A percentile compares a stretch with the other conserved stretches of the same genome.
These are phyloP conservation scores for Poecile atricapillus DNA, from an alignment of 2,113 vertebrate species.

Conservation along the genomic window DNA sequence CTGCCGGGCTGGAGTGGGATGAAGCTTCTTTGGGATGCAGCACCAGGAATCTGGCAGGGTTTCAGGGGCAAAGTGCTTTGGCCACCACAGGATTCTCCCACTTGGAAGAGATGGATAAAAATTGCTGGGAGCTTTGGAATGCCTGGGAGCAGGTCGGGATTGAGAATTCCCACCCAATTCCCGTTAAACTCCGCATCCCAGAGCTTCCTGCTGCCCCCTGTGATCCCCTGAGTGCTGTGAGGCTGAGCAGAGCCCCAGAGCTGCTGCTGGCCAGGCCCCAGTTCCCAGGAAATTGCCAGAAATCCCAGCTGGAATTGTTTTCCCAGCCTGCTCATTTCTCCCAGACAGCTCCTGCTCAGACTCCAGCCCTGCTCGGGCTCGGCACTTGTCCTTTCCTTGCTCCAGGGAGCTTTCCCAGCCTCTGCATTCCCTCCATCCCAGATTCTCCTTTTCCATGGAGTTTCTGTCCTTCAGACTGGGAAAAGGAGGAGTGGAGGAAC, in stretches of 20 bases:
- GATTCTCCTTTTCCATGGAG: fast-evolving
- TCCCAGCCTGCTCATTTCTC: background rate
- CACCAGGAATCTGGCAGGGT: background rate
- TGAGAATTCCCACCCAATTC: background rate
- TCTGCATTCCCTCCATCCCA: background rate
- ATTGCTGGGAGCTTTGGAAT: fast-evolving
- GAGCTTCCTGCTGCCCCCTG: background rate
- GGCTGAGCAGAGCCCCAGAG: background rate
- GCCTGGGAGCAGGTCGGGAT: background rate
- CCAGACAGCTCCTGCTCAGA: background rate
- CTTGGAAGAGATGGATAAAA: background rate
- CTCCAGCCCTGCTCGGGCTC: background rate
- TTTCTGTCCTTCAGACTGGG: background rate
- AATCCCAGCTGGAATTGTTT: slow-evolving; percentile 25
- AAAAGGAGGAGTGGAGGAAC: background rate
- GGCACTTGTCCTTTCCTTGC: slow-evolving; percentile 1
- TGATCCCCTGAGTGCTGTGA: background rate
- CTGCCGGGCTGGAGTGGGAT: background rate
- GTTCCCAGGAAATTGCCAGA: background rate
- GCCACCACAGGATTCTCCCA: background rate
- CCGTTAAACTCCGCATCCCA: background rate
- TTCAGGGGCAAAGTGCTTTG: background rate
- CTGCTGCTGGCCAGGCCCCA: background rate
- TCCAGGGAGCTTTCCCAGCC: background rate
- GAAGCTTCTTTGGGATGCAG: background rate